Base-by-base conservation (phyloP, 1,140 invertebrate genomes). In the Wasmannia auropunctata region DNA sequence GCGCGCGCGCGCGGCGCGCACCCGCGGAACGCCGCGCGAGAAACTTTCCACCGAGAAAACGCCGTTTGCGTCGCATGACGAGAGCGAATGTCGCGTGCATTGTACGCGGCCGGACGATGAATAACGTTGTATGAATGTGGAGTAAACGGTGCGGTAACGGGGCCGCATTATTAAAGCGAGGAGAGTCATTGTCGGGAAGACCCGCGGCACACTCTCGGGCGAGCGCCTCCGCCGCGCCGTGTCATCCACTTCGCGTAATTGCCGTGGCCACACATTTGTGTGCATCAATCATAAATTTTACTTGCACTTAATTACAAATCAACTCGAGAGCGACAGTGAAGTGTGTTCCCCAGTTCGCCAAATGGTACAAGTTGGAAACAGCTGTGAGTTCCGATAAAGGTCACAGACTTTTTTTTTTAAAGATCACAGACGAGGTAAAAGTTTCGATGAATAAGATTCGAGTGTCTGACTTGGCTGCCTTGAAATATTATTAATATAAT, bases 11-110 rank as follows among this genome's bases (percentile, higher is more conserved):
- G 16, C 2, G 16, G n/a, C n/a, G n/a, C n/a, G n/a, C n/a, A n/a
- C n/a, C 11, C 34, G 63, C 34, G 63, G 49, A 81, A 69, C 63
- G 34, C 34, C 43, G 14, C 43, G 65, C 37, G 10, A 25, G n/a
- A 46, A 58, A 74, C 79, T 83, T 83, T 83, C 67, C 67, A 72
- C 25, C 25, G 67, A 65, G 60, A 83, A 83, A 83, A 56, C 25
- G 19, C 11, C 67, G 25, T 43, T 54, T n/a, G 79, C 19, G 11
- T 83, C 79, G 67, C 67, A 74, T 83, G 79, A 74, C 79, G 51
- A 54, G 65, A 69, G 25, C 67, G 67, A 83, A 46, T 83, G 79
- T 83, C 79, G 79, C 79, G 79, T 83, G 51, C 51, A 43, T 34
- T 16, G 25, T 31, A 11, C 75, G 37, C 67, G 67, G 19, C 43